Evolutionary conservation across 2,888 invertebrate species (phyloP).

Genomic region (Drosophila limbata): DNA sequence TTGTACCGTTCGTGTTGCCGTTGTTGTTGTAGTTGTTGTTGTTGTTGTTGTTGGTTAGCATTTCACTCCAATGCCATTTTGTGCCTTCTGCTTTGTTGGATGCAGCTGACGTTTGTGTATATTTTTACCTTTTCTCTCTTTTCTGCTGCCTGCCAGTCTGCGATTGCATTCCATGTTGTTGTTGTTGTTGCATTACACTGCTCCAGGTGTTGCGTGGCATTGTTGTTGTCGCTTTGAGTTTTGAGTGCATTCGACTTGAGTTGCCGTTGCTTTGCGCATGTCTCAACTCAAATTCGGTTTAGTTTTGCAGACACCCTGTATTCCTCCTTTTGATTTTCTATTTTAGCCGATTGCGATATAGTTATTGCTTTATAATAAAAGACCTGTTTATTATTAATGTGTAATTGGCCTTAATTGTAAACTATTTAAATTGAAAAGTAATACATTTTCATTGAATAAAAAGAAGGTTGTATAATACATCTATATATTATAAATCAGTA

Average conservation of each 20-base stretch:
- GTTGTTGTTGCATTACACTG: slow-evolving; percentile 33
- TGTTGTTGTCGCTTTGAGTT: slow-evolving; percentile 33
- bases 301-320: slow-evolving; percentile 49
- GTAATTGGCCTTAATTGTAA: background rate
- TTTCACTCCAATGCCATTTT: slow-evolving; percentile 46
- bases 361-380: slow-evolving; percentile 1
- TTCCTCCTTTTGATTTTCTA: slow-evolving; percentile 9
- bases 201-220: slow-evolving; percentile 58
- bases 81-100: slow-evolving; percentile 45
- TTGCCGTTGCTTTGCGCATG: slow-evolving; percentile 53
- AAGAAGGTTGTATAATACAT: background rate
- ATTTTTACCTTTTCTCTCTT: slow-evolving; percentile 14
- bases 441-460: background rate
- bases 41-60: slow-evolving; percentile 32
- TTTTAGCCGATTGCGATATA: background rate
- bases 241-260: slow-evolving; percentile 51
- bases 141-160: slow-evolving; percentile 17
- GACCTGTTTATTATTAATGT: background rate
- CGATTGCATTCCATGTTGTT: slow-evolving; percentile 18
- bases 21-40: slow-evolving; percentile 14
- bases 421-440: background rate
- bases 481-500: background rate
- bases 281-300: slow-evolving; percentile 8
- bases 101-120: slow-evolving; percentile 70
- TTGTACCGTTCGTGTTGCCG: slow-evolving; percentile 15